A percentile compares a stretch with the other conserved stretches of the same genome.
These are phyloP conservation scores for Siniperca undulata DNA, from an alignment of 2,797 vertebrate species.

Conservation along the genomic window DNA sequence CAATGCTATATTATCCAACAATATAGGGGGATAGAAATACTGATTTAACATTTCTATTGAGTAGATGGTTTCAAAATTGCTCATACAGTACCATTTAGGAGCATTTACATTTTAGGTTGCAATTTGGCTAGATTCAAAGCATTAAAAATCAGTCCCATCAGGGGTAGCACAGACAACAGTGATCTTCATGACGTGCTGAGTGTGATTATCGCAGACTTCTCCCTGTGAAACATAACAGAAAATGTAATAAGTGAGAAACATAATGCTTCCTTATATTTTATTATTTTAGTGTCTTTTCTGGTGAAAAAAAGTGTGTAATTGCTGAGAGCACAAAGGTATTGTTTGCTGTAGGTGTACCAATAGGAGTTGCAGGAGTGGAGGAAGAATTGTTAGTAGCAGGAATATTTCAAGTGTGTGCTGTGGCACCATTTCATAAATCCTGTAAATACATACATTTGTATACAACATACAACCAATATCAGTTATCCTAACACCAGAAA, in stretches of 20 bases:
- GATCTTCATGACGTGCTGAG: slow-evolving; percentile 27
- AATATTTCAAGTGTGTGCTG: slow-evolving; percentile 1
- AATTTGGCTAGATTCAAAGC: slow-evolving; percentile 6
- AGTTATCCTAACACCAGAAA: slow-evolving; percentile 26
- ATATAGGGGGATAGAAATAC: not conserved
- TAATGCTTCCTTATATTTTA: slow-evolving; percentile 19
- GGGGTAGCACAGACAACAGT: slow-evolving; percentile 25
- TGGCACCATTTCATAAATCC: slow-evolving; percentile 12
- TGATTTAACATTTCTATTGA: not conserved
- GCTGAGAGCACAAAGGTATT: slow-evolving; percentile 34
- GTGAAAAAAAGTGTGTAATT: slow-evolving; percentile 40
- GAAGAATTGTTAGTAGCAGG: not conserved
- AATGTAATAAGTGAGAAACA: slow-evolving; percentile 52
- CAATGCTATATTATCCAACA: not conserved
- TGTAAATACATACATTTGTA: slow-evolving; percentile 7
- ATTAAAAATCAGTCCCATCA: slow-evolving; percentile 13
- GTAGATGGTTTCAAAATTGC: not conserved
- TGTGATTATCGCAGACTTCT: slow-evolving; percentile 44
- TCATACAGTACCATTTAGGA: not conserved
- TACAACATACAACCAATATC: slow-evolving; percentile 23
- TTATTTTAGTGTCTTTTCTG: slow-evolving; percentile 27
- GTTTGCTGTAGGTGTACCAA: slow-evolving; percentile 22
- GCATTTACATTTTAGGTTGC: slow-evolving; percentile 17
- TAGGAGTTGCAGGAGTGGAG: slow-evolving; percentile 9
- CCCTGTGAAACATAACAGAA: slow-evolving; percentile 39